Percentiles rank a stretch among this genome's conserved stretches.
Evolutionary conservation across 30 jellyfish, hydroid and myxozoan species (phyloP).

Genomic region (Pseudorhiza aurosa): DNA sequence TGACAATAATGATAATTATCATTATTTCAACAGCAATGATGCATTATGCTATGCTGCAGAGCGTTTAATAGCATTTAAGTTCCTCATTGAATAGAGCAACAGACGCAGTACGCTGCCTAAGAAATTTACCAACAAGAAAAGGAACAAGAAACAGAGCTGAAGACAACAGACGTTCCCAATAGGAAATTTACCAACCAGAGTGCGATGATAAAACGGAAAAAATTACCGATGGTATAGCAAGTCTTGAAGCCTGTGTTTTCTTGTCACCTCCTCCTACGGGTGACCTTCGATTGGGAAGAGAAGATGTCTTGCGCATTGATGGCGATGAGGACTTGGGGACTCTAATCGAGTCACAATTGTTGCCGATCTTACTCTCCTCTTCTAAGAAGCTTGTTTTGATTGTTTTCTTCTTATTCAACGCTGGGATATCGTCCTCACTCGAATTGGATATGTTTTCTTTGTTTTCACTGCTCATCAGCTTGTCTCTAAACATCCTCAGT

Average conservation of each 20-base stretch:
- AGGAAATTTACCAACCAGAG: too few relatives aligned
- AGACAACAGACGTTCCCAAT: too few relatives aligned
- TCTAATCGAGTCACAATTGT: neutral
- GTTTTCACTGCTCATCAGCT: constrained; percentile 12
- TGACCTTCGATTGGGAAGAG: neutral
- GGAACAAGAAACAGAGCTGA: too few relatives aligned
- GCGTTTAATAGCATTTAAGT: too few relatives aligned
- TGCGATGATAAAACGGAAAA: neutral
- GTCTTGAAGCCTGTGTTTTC: neutral
- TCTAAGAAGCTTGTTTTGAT: too few relatives aligned
- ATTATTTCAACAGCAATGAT: too few relatives aligned
- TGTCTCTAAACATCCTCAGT: constrained; percentile 11
- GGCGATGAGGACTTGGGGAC: neutral
- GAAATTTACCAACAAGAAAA: too few relatives aligned
- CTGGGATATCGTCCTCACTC: neutral
- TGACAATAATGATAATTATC: too few relatives aligned
- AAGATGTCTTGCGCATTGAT: neutral
- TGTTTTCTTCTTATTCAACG: neutral
- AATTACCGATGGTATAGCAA: constrained; percentile 30
- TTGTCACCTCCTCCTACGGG: neutral
- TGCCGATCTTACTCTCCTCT: neutral
- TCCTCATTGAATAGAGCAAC: too few relatives aligned
- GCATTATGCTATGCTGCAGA: too few relatives aligned
- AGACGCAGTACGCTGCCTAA: too few relatives aligned
- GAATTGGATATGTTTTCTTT: neutral